Evolutionary conservation across 2,888 invertebrate genomes (phyloP), one percentile per base, ranked within the genome.

Genomic region (Liopterus haemorrhoidalis): DNA sequence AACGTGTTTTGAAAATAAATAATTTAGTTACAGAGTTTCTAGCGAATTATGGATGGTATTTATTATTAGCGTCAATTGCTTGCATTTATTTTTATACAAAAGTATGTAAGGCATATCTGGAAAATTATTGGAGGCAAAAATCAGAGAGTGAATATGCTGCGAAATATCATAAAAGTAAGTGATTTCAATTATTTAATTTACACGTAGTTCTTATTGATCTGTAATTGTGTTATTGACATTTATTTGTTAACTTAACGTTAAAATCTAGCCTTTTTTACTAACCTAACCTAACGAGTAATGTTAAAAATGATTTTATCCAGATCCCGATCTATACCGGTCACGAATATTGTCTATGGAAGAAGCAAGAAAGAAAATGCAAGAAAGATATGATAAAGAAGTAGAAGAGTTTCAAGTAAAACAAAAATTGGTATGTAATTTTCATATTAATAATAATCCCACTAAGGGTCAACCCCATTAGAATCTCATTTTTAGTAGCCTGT

Each of bases 111-210:
- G n/a, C 64, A 32, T 57, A 55, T 36, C 62, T 67, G 46, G 52
- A 52, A 9, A 58, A 38, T 2, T 70, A 69, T 63, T 63, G 55
- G 39, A 49, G 57, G 14, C 56, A 54, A 27, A 64, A 52, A 45
- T 64, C 63, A 6, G 67, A 70, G 20, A 51, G 55, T 16, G 65
- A 69, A 48, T 71, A 70, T 56, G 59, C 61, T 15, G 70, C 65
- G 16, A 69, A 70, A 52, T 70, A 70, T 56, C 70, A 70, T 47
- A 72, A 72, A 64, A 62, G 71, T 71, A 60, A 57, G 54, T 46
- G 32, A 37, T 16, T 25, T 15, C 25, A 20, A 15, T 22, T 19
- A 8, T 8, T 53, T n/a, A n/a, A n/a, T n/a, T n/a, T n/a, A n/a
- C n/a, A n/a, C n/a, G n/a, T n/a, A n/a, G n/a, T n/a, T n/a, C n/a